These are phyloP conservation scores for Thera obeliscata DNA, from an alignment of 2,888 invertebrate genomes.

Conservation along the genomic window DNA sequence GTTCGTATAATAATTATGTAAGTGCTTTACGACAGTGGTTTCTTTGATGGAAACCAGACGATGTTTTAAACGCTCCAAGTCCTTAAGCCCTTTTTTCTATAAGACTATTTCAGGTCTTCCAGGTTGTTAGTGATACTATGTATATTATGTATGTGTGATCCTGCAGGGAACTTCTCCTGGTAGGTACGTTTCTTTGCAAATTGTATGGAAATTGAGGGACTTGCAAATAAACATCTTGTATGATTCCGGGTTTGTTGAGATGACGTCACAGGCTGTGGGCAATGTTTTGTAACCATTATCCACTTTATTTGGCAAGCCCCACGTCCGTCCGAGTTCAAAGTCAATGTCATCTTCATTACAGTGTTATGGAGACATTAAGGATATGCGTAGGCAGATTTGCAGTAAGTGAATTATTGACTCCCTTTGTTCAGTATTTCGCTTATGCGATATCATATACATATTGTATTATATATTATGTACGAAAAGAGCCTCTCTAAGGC, in stretches of 20 bases:
- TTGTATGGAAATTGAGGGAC: too few relatives aligned
- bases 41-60: too few relatives aligned
- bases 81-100: neutral
- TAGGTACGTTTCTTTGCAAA: too few relatives aligned
- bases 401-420: slow-evolving; percentile 4
- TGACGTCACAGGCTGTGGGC: slow-evolving; percentile 19
- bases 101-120: too few relatives aligned
- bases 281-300: slow-evolving; percentile 43
- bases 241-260: slow-evolving; percentile 16
- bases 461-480: too few relatives aligned
- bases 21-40: too few relatives aligned
- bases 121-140: too few relatives aligned
- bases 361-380: slow-evolving; percentile 24
- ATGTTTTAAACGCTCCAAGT: neutral
- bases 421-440: neutral
- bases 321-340: slow-evolving; percentile 57
- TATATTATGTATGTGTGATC: too few relatives aligned
- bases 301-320: slow-evolving; percentile 53
- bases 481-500: too few relatives aligned
- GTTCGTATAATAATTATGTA: too few relatives aligned
- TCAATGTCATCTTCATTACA: slow-evolving; percentile 55
- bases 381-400: slow-evolving; percentile 27
- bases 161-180: too few relatives aligned
- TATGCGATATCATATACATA: too few relatives aligned
- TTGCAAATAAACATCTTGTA: neutral